These are phyloP conservation scores for Gymnothorax javanicus DNA, from an alignment of 2,797 vertebrate genomes.

Conservation along the genomic window DNA sequence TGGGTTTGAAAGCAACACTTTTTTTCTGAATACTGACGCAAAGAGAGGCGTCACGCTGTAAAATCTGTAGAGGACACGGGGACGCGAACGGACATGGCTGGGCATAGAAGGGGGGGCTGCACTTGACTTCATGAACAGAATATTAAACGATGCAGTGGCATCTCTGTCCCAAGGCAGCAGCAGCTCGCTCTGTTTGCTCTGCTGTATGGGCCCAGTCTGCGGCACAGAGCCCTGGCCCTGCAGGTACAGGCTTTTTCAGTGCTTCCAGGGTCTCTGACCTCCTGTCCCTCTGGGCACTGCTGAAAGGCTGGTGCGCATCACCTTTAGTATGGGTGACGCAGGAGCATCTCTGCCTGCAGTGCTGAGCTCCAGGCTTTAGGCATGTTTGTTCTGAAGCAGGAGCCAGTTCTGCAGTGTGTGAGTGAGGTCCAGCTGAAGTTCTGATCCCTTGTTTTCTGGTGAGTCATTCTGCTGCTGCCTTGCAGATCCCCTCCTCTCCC, in stretches of 20 bases:
- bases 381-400: background rate
- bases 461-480: conserved; percentile 5
- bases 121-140: conserved; percentile 39
- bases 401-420: background rate
- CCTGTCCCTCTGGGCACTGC: background rate
- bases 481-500: background rate
- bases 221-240: background rate
- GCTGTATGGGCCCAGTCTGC: background rate
- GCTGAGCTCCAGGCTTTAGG: background rate
- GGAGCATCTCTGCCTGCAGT: background rate
- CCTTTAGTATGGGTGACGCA: too few species aligned
- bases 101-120: background rate
- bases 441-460: background rate
- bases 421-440: background rate
- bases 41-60: background rate
- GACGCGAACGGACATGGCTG: background rate
- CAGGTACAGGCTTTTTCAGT: background rate
- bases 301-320: too few species aligned
- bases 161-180: background rate
- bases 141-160: conserved; percentile 32
- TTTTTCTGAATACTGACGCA: background rate
- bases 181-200: background rate
- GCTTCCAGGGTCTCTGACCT: background rate
- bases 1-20: background rate
- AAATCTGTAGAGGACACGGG: background rate